phyloP scores from a whole-genome alignment of 2,888 invertebrate species.

The Sepiola atlantica region DNA sequence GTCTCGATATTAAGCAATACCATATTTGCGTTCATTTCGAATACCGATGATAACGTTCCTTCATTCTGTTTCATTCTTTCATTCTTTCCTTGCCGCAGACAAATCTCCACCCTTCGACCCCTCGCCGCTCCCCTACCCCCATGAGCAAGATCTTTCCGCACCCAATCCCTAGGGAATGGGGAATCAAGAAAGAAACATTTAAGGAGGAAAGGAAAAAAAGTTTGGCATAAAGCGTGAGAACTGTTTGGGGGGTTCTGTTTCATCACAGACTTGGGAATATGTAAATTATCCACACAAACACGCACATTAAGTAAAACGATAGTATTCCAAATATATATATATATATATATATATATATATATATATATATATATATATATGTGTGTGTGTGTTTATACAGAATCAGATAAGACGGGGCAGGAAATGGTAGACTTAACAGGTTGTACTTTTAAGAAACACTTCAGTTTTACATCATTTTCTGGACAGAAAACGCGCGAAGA shows the following conservation, averaged over 20 bases:
- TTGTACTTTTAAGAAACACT: too few relatives aligned
- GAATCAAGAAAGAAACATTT: background rate
- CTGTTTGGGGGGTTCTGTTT: background rate
- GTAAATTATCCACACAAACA: background rate
- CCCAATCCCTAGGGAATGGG: conserved; percentile 1
- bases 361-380: background rate
- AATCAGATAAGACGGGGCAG: too few relatives aligned
- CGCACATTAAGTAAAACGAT: background rate
- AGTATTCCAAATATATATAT: background rate
- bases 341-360: background rate
- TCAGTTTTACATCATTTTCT: too few relatives aligned
- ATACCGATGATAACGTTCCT: background rate
- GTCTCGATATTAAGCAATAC: background rate
- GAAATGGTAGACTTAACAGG: too few relatives aligned
- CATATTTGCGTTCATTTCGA: background rate
- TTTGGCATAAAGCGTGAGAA: conserved; percentile 11
- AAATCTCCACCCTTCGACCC: background rate
- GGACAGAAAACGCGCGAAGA: too few relatives aligned
- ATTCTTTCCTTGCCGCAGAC: background rate
- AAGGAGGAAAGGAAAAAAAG: background rate
- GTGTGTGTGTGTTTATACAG: background rate
- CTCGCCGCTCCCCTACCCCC: background rate
- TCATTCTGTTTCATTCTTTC: background rate
- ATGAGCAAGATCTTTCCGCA: background rate
- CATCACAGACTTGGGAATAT: conserved; percentile 5